Percentiles rank a stretch among this genome's conserved stretches.
phyloP scores from a whole-genome alignment of 53 echinoderm and acorn worm genomes.

The Apostichopus leukothele region DNA sequence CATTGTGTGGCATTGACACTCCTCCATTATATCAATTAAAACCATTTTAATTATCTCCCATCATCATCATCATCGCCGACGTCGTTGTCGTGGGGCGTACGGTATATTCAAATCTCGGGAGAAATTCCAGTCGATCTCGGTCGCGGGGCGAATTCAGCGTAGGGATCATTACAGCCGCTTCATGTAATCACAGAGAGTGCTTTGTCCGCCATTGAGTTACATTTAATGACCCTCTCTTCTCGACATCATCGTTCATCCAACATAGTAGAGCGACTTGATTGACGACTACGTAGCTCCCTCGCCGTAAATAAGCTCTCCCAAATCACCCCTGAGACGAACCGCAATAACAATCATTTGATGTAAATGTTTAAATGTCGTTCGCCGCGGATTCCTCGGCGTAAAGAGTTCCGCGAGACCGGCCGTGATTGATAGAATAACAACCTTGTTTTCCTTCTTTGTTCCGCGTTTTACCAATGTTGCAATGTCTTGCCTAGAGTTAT shows the following conservation, averaged over 20 bases:
- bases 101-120: too few relatives aligned
- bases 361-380: neutral
- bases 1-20: too few relatives aligned
- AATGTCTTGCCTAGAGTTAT: neutral
- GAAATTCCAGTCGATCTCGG: too few relatives aligned
- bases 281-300: neutral
- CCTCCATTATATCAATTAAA: too few relatives aligned
- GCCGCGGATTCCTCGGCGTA: neutral
- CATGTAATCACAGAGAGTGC: neutral
- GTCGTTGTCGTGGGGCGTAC: too few relatives aligned
- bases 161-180: neutral
- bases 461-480: too few relatives aligned
- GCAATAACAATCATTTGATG: neutral
- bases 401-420: neutral
- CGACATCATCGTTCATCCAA: neutral
- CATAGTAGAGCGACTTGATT: neutral
- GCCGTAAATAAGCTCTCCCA: neutral
- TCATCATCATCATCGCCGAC: too few relatives aligned
- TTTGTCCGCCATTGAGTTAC: neutral
- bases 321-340: neutral
- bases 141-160: neutral
- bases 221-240: neutral
- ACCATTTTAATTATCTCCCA: too few relatives aligned
- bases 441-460: too few relatives aligned
- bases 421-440: too few relatives aligned